phyloP scores from a whole-genome alignment of 2,113 vertebrate species.

The Psettodes erumei region DNA sequence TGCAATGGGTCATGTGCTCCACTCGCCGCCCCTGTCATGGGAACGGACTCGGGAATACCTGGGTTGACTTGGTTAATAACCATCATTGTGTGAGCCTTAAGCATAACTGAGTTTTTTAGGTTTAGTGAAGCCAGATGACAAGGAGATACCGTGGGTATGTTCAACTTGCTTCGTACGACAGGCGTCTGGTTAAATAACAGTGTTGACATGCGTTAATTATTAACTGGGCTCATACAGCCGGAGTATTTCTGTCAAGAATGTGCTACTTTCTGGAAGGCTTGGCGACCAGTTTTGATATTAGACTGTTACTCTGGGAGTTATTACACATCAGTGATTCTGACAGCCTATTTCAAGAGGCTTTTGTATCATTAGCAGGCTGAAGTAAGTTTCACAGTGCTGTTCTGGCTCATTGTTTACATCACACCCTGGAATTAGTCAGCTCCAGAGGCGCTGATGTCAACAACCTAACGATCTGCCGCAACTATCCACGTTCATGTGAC shows the following conservation, averaged over 20 bases:
- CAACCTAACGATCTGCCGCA: constrained; percentile 7
- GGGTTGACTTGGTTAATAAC: too few relatives aligned
- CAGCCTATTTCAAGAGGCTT: constrained; percentile 35
- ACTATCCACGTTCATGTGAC: background rate
- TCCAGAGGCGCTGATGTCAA: constrained; percentile 29
- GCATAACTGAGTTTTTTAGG: too few relatives aligned
- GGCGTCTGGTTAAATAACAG: too few relatives aligned
- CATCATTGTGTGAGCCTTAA: too few relatives aligned
- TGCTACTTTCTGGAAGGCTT: constrained; percentile 52
- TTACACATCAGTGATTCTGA: constrained; percentile 34
- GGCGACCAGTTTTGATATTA: constrained; percentile 24
- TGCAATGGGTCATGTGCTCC: too few relatives aligned
- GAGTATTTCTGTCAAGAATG: constrained; percentile 54
- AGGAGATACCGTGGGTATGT: too few relatives aligned
- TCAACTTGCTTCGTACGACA: too few relatives aligned
- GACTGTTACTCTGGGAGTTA: constrained; percentile 26
- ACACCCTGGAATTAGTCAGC: constrained; percentile 18
- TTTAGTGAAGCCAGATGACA: too few relatives aligned
- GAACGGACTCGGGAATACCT: too few relatives aligned
- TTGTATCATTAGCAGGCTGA: constrained; percentile 29
- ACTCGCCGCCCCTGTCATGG: too few relatives aligned
- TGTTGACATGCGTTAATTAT: constrained; percentile 50
- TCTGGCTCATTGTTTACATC: constrained; percentile 28
- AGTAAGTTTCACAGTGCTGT: constrained; percentile 13
- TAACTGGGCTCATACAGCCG: constrained; percentile 15